These are phyloP conservation scores for Sebastes nivosus DNA, from an alignment of 2,797 vertebrate genomes.

Conservation along the genomic window DNA sequence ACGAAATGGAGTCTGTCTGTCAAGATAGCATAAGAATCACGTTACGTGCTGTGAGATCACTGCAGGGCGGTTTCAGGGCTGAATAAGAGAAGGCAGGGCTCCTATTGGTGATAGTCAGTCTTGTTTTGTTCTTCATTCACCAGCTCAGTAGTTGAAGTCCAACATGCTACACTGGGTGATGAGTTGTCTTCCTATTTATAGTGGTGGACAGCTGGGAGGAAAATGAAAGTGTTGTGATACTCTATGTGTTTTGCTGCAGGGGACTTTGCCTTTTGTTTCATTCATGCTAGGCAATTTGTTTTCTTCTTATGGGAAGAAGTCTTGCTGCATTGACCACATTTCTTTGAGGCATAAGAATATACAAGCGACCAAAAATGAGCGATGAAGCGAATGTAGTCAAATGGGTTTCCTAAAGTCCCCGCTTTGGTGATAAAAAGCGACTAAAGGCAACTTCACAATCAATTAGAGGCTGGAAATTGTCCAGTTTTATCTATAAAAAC, in stretches of 20 bases:
- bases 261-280: constrained; percentile 30
- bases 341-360: constrained; percentile 32
- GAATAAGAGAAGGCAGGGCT: background rate
- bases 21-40: background rate
- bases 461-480: constrained; percentile 53
- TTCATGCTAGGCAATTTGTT: constrained; percentile 19
- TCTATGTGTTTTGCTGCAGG: background rate
- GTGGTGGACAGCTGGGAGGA: background rate
- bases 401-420: constrained; percentile 15
- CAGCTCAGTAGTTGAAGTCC: background rate
- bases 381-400: constrained; percentile 7
- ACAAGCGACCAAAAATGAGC: constrained; percentile 32
- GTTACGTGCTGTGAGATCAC: background rate
- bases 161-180: background rate
- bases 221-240: constrained; percentile 9
- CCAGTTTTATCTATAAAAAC: constrained; percentile 47
- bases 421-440: constrained; percentile 32
- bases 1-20: background rate
- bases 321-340: constrained; percentile 29
- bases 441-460: constrained; percentile 37
- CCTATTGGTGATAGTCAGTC: background rate
- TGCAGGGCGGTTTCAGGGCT: background rate
- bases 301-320: constrained; percentile 29
- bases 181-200: background rate
- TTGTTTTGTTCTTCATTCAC: constrained; percentile 4